Evolutionary conservation across 1,140 invertebrate species (phyloP).

Genomic region (Drosophila neocordata): DNA sequence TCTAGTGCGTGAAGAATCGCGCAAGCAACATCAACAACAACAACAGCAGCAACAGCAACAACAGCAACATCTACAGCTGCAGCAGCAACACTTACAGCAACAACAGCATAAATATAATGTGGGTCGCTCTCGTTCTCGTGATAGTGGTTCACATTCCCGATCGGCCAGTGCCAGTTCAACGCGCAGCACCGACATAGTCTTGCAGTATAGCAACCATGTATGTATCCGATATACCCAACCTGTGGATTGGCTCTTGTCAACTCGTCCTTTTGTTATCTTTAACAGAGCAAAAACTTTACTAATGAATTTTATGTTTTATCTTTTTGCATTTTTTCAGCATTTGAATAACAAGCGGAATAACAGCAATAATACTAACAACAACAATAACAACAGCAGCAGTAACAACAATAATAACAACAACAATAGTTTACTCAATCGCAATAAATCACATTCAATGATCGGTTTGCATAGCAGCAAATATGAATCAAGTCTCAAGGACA

Average conservation of each 20-base stretch:
- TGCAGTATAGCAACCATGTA: slow-evolving; percentile 81
- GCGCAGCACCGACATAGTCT: slow-evolving; percentile 81
- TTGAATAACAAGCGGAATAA: slow-evolving; percentile 75
- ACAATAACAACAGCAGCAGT: slow-evolving; percentile 26
- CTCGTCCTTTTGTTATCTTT: too few species aligned
- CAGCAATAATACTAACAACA: slow-evolving; percentile 44
- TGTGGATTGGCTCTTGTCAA: too few species aligned
- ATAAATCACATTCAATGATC: slow-evolving; percentile 78
- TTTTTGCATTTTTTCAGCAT: slow-evolving; percentile 37
- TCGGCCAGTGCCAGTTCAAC: slow-evolving; percentile 85
- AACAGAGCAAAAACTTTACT: too few species aligned
- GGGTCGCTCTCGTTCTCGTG: slow-evolving; percentile 84
- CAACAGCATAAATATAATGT: slow-evolving; percentile 66
- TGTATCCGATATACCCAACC: slow-evolving; percentile 31
- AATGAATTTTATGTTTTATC: too few species aligned
- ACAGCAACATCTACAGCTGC: slow-evolving; percentile 39
- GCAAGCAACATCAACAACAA: slow-evolving; percentile 72
- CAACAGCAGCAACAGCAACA: background rate
- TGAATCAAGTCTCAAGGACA: slow-evolving; percentile 67
- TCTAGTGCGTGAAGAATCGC: slow-evolving; percentile 85
- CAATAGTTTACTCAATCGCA: slow-evolving; percentile 65
- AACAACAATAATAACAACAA: slow-evolving; percentile 48
- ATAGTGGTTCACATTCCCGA: slow-evolving; percentile 88
- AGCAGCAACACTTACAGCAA: slow-evolving; percentile 28
- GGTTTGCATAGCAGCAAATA: slow-evolving; percentile 76